Conservation (phyloP, 2,888 invertebrate species). For the Digitonthophagus gazella region DNA sequence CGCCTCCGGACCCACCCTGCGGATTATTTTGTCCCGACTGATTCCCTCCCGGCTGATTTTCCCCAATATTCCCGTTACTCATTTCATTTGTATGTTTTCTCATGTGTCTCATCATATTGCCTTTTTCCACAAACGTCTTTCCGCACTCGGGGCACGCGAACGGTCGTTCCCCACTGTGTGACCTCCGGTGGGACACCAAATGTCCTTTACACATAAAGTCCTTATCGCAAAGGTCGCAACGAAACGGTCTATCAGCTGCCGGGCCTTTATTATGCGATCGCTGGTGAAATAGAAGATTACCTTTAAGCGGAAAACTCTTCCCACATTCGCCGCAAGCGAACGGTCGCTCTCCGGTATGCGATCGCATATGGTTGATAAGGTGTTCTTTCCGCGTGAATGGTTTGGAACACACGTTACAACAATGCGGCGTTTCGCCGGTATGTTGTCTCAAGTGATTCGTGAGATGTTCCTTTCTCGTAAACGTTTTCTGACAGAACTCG, state of each 20-base stretch:
- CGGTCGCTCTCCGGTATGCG: conserved; percentile 74
- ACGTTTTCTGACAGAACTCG: conserved; percentile 68
- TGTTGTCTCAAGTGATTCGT: conserved; percentile 71
- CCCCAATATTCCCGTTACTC: conserved; percentile 36
- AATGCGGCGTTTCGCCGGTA: conserved; percentile 66
- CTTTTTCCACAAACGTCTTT: conserved; percentile 77
- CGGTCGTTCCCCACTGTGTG: conserved; percentile 66
- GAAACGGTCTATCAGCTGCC: conserved; percentile 56
- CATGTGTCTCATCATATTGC: conserved; percentile 73
- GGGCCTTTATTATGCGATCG: conserved; percentile 77
- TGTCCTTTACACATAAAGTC: conserved; percentile 88
- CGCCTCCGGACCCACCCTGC: conserved; percentile 28
- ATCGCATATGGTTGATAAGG: conserved; percentile 74
- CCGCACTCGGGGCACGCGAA: conserved; percentile 71
- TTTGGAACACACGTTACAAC: conserved; percentile 72
- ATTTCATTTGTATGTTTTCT: conserved; percentile 65
- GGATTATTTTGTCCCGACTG: conserved; percentile 25
- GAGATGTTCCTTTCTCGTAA: conserved; percentile 70
- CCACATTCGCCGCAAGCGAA: conserved; percentile 83
- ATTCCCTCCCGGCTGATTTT: conserved; percentile 17
- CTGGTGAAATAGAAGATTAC: conserved; percentile 79
- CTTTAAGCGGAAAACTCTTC: conserved; percentile 79
- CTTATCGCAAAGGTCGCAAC: conserved; percentile 81
- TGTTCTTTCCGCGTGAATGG: conserved; percentile 74
- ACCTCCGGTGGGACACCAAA: conserved; percentile 76